phyloP scores from a whole-genome alignment of 1,140 invertebrate species.

The Lepidurus packardi region DNA sequence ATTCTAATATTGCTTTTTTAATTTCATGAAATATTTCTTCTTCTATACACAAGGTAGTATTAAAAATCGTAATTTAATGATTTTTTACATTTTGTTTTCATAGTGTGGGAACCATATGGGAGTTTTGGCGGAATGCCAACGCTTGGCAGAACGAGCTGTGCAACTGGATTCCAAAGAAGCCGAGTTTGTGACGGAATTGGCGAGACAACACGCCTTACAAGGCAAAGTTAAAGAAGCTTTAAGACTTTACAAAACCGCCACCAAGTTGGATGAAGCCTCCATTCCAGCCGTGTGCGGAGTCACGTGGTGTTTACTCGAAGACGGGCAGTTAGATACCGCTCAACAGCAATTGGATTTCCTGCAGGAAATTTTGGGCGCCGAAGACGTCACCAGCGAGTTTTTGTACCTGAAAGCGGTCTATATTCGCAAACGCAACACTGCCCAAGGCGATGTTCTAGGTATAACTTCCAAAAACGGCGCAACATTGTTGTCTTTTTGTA shows the following conservation, averaged over 20 bases:
- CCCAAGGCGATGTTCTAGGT: constrained; percentile 45
- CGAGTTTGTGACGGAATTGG: constrained; percentile 70
- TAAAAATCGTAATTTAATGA: neutral
- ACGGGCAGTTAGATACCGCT: constrained; percentile 56
- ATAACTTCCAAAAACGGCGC: neutral
- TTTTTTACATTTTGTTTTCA: constrained; percentile 33
- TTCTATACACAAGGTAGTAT: too few relatives aligned
- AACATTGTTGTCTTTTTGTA: too few relatives aligned
- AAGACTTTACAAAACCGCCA: constrained; percentile 68
- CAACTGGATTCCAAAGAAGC: constrained; percentile 62
- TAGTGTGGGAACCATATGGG: constrained; percentile 62
- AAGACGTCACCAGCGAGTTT: constrained; percentile 49
- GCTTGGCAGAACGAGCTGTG: constrained; percentile 66
- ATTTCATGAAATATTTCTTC: neutral
- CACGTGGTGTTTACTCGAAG: constrained; percentile 67
- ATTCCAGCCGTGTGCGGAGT: constrained; percentile 70
- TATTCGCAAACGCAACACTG: constrained; percentile 49
- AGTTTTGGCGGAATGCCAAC: constrained; percentile 65
- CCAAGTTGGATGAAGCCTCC: constrained; percentile 75
- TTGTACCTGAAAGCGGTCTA: constrained; percentile 65
- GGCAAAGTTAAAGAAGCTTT: constrained; percentile 70
- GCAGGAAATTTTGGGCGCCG: constrained; percentile 66
- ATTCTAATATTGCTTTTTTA: too few relatives aligned
- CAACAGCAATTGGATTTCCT: constrained; percentile 80
- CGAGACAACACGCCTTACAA: constrained; percentile 66